Evolutionary conservation across 2,113 vertebrate genomes (phyloP).

Genomic region (Felis catus): DNA sequence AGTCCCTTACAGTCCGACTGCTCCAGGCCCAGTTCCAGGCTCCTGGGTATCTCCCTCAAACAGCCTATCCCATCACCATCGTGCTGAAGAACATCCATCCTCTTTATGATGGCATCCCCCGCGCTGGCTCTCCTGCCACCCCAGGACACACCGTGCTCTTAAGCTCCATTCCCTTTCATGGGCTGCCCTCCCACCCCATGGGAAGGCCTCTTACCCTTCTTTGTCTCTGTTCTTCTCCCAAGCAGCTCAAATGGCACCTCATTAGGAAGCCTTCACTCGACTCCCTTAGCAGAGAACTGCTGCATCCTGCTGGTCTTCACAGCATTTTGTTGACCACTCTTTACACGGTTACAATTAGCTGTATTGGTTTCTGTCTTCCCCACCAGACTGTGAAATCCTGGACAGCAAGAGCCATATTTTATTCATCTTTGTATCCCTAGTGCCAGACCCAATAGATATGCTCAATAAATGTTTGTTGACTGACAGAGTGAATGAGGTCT

Average conservation of each 20-base stretch:
- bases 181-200: not conserved
- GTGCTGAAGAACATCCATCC: not conserved
- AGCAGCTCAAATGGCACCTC: not conserved
- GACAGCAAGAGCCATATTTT: not conserved
- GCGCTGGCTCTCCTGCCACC: not conserved
- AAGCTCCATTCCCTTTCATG: fast-evolving
- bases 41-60: not conserved
- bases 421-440: not conserved
- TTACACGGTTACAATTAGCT: not conserved
- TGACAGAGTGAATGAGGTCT: not conserved
- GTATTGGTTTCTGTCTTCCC: not conserved
- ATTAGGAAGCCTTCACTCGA: not conserved
- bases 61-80: not conserved
- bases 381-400: not conserved
- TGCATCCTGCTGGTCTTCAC: not conserved
- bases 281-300: not conserved
- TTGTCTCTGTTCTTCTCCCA: not conserved
- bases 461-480: not conserved
- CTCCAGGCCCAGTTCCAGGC: not conserved
- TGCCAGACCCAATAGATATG: not conserved
- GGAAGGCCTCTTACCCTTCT: not conserved
- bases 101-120: not conserved
- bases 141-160: not conserved
- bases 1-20: not conserved
- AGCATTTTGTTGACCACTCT: not conserved